Percentiles rank a stretch among this genome's conserved stretches.
Evolutionary conservation across 2,888 invertebrate species (phyloP).

Genomic region (Scaptomyza parva): DNA sequence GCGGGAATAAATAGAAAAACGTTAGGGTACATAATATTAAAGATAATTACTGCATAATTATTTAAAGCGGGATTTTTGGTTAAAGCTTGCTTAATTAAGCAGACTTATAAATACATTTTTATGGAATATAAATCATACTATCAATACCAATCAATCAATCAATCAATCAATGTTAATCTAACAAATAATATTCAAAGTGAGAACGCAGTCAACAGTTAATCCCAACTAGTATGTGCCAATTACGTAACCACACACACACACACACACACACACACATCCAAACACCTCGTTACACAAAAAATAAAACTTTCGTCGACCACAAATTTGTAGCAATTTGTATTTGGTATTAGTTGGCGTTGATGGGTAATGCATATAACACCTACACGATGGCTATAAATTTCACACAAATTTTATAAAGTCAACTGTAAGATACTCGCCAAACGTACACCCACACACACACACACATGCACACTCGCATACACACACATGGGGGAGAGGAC

Average conservation of each 20-base stretch:
- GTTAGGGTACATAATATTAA: slow-evolving; percentile 28
- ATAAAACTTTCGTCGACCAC: slow-evolving; percentile 29
- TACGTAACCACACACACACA: slow-evolving; percentile 18
- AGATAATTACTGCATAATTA: slow-evolving; percentile 31
- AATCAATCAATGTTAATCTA: too few relatives aligned
- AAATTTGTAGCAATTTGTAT: slow-evolving; percentile 76
- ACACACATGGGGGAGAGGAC: slow-evolving; percentile 11
- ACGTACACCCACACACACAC: slow-evolving; percentile 18
- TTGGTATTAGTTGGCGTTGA: slow-evolving; percentile 71
- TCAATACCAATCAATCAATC: too few relatives aligned
- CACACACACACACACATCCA: neutral
- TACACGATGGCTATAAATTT: slow-evolving; percentile 71
- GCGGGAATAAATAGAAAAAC: slow-evolving; percentile 6
- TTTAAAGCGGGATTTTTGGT: neutral
- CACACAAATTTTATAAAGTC: slow-evolving; percentile 77
- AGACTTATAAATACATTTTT: neutral
- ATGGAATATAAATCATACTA: neutral
- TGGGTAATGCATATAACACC: slow-evolving; percentile 64
- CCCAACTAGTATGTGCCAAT: slow-evolving; percentile 56
- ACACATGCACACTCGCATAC: neutral
- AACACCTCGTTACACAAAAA: too few relatives aligned
- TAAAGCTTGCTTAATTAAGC: too few relatives aligned
- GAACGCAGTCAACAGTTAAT: slow-evolving; percentile 29
- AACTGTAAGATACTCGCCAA: slow-evolving; percentile 56
- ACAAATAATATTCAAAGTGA: slow-evolving; percentile 17